These are phyloP conservation scores for Idaea straminata DNA, from an alignment of 2,888 invertebrate species.

Conservation along the genomic window DNA sequence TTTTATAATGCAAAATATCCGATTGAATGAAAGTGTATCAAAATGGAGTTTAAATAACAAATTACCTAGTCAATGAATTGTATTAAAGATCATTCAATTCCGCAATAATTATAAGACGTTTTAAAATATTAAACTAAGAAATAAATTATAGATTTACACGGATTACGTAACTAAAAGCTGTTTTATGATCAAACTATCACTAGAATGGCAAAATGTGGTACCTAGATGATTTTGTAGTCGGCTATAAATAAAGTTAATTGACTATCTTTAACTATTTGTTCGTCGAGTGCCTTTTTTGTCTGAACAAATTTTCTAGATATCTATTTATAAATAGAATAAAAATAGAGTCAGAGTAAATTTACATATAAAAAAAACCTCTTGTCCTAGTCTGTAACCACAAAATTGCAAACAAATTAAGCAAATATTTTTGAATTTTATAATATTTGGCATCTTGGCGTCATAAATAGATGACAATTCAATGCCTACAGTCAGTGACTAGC, in stretches of 20 bases:
- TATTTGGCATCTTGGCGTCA: too few species aligned
- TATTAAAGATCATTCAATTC: neutral
- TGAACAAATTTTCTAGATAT: too few species aligned
- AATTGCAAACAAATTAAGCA: too few species aligned
- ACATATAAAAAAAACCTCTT: too few species aligned
- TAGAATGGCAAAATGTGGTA: neutral
- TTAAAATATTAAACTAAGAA: neutral
- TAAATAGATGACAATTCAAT: too few species aligned
- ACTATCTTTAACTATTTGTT: too few species aligned
- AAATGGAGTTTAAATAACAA: neutral
- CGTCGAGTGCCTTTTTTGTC: too few species aligned
- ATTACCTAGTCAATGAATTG: neutral
- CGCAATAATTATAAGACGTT: neutral
- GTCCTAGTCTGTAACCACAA: too few species aligned
- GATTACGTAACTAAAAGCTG: neutral
- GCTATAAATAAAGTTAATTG: neutral
- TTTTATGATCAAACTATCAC: neutral
- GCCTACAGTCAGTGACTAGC: too few species aligned
- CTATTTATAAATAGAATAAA: too few species aligned
- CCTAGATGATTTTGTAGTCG: slow-evolving; percentile 6
- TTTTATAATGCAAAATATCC: neutral
- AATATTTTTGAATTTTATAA: too few species aligned
- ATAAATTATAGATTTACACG: neutral
- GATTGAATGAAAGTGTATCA: neutral
- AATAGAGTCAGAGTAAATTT: too few species aligned